Conservation (phyloP, 1,140 invertebrate species). For the Lysiphlebus fabarum region DNA sequence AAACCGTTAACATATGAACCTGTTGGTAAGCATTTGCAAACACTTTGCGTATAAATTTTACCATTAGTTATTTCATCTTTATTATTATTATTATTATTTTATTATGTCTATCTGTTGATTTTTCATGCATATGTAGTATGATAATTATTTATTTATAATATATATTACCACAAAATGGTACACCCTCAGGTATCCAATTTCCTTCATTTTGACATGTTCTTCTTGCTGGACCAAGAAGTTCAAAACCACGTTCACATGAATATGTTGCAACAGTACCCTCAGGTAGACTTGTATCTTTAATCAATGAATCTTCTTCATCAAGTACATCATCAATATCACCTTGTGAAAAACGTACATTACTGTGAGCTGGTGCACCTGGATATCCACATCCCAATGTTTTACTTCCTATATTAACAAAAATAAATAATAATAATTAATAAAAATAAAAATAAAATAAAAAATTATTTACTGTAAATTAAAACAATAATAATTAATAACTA, state of each 20-base stretch:
- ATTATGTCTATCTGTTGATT: not conserved
- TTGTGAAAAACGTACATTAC: conserved; percentile 69
- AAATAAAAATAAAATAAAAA: no score
- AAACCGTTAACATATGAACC: conserved; percentile 33
- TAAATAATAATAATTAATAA: conserved; percentile 13
- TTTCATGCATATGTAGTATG: not conserved
- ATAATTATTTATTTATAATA: not conserved
- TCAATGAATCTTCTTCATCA: conserved; percentile 48
- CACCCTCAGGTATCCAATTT: conserved; percentile 85
- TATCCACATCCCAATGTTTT: conserved; percentile 66
- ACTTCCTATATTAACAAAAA: conserved; percentile 33
- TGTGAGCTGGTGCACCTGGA: conserved; percentile 91
- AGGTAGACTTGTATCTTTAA: conserved; percentile 59
- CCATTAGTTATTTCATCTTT: conserved; percentile 14
- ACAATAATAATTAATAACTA: no score
- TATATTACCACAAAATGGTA: conserved; percentile 84
- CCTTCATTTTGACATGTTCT: conserved; percentile 73
- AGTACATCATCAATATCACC: conserved; percentile 42
- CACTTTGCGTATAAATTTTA: conserved; percentile 12
- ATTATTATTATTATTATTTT: not conserved
- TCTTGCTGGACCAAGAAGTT: conserved; percentile 80
- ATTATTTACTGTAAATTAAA: not conserved
- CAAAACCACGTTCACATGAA: conserved; percentile 85
- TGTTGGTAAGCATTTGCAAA: conserved; percentile 19
- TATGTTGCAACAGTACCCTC: conserved; percentile 79